Evolutionary conservation across 2,797 vertebrate species (phyloP).

Genomic region (Neosilurus mollespiculum): DNA sequence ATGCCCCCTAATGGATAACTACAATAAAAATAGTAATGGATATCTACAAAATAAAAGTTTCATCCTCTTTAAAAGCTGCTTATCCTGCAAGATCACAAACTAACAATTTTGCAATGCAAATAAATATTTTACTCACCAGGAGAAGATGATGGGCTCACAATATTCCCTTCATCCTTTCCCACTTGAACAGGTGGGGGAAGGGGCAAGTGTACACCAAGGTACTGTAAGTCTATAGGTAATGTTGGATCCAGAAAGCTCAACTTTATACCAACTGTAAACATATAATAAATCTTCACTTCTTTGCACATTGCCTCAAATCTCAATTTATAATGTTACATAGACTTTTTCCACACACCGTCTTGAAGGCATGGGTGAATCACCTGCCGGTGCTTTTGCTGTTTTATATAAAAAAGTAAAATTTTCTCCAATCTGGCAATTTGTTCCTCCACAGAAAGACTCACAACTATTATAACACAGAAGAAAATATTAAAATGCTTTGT

Average conservation of each 20-base stretch:
- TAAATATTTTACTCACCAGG: slow-evolving; percentile 57
- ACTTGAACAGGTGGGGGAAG: slow-evolving; percentile 65
- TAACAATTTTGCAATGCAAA: neutral
- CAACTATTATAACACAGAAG: slow-evolving; percentile 22
- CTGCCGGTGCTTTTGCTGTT: slow-evolving; percentile 81
- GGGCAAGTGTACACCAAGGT: slow-evolving; percentile 85
- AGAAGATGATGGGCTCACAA: slow-evolving; percentile 2
- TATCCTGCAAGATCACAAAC: neutral
- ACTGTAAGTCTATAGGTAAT: slow-evolving; percentile 85
- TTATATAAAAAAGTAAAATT: slow-evolving; percentile 80
- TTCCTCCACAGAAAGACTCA: slow-evolving; percentile 56
- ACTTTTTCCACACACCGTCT: slow-evolving; percentile 75
- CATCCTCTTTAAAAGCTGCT: neutral
- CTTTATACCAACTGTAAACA: slow-evolving; percentile 86
- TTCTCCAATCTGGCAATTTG: slow-evolving; percentile 70
- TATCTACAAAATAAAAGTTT: neutral
- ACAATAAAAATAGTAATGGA: neutral
- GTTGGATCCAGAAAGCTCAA: slow-evolving; percentile 81
- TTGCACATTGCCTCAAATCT: neutral
- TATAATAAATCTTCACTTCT: slow-evolving; percentile 36
- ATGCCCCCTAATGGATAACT: neutral
- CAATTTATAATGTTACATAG: neutral
- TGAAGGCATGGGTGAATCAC: slow-evolving; percentile 90
- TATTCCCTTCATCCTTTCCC: neutral
- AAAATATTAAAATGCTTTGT: slow-evolving; percentile 18